Conservation (phyloP, 2,888 invertebrate genomes). For the Glaucopsyche alexis region DNA sequence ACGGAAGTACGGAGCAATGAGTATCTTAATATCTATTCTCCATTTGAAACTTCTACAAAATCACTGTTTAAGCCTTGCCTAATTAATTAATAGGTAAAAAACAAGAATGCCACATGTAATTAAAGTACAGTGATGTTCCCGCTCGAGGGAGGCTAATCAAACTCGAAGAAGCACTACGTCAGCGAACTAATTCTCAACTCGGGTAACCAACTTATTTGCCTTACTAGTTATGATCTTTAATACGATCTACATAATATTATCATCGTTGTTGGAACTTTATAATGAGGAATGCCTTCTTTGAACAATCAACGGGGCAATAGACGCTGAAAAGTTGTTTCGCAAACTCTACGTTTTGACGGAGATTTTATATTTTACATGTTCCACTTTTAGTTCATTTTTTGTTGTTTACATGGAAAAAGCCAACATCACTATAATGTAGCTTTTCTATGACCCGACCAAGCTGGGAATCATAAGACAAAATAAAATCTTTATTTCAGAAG, state of each 20-base stretch:
- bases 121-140: constrained; percentile 41
- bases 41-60: no score
- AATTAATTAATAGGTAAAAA: not conserved
- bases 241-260: constrained; percentile 60
- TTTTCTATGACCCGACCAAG: no score
- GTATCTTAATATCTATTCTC: no score
- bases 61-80: not conserved
- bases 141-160: constrained; percentile 64
- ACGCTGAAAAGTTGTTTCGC: not conserved
- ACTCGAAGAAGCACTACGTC: constrained; percentile 56
- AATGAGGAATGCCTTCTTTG: not conserved
- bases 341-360: not conserved
- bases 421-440: no score
- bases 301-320: not conserved
- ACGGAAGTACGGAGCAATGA: no score
- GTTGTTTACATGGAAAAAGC: no score
- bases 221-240: constrained; percentile 63
- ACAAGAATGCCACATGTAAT: constrained; percentile 22
- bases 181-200: constrained; percentile 71
- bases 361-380: no score
- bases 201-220: constrained; percentile 62
- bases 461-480: no score
- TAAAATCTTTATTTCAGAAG: no score
- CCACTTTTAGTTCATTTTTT: not conserved
- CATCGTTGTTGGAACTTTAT: constrained; percentile 36